These are phyloP conservation scores for Nothobranchius kuhntae DNA, from an alignment of 2,113 vertebrate species.

Conservation along the genomic window DNA sequence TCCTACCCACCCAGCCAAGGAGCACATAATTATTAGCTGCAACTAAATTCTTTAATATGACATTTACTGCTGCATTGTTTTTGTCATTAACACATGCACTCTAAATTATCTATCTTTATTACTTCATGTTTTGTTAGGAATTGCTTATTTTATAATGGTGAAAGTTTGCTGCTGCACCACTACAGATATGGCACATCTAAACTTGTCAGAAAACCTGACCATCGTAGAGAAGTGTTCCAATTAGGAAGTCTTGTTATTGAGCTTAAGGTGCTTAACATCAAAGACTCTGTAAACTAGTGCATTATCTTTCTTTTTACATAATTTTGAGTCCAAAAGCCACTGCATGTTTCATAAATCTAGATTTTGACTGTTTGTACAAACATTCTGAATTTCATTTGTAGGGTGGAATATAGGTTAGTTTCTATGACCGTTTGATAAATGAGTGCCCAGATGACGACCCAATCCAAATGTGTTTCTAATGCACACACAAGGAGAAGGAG, in stretches of 20 bases:
- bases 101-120: neutral
- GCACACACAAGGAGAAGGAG: neutral
- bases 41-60: conserved; percentile 7
- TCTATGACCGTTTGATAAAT: no score
- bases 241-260: no score
- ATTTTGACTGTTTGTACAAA: no score
- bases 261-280: neutral
- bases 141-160: neutral
- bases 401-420: no score
- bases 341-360: no score
- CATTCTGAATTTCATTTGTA: no score
- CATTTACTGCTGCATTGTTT: neutral
- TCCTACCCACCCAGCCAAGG: conserved; percentile 23
- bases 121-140: conserved; percentile 3
- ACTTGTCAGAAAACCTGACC: conserved; percentile 14
- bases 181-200: conserved; percentile 20
- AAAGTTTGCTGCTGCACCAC: conserved; percentile 5
- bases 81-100: neutral
- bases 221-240: no score
- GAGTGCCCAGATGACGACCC: no score
- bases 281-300: neutral
- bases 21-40: conserved; percentile 13
- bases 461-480: neutral
- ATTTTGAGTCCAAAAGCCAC: neutral
- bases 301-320: neutral